phyloP scores from a whole-genome alignment of 2,797 vertebrate species.

The Ctenosaura bakeri region DNA sequence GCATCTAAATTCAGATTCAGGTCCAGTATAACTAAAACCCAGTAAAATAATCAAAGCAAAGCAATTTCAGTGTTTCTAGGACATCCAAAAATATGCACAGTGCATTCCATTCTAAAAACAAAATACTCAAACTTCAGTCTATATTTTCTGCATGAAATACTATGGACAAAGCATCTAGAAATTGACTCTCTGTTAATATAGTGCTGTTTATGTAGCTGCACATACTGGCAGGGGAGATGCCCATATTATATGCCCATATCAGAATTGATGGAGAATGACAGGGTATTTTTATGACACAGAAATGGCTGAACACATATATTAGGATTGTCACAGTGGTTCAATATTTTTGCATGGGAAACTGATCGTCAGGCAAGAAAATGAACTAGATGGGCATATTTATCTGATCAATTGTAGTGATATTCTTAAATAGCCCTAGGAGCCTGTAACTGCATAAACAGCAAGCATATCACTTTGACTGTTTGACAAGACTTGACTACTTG shows the following conservation, averaged over 20 bases:
- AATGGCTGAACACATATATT: not conserved
- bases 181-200: not conserved
- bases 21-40: slow-evolving; percentile 5
- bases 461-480: not conserved
- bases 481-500: not conserved
- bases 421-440: not conserved
- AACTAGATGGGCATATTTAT: not conserved
- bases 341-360: not conserved
- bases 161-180: not conserved
- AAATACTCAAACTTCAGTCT: not conserved
- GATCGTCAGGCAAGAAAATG: not conserved
- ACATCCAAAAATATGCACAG: not conserved
- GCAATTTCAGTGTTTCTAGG: not conserved
- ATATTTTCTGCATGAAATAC: not conserved
- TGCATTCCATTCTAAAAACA: not conserved
- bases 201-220: not conserved
- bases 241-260: not conserved
- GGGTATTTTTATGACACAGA: not conserved
- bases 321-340: not conserved
- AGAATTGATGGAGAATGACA: not conserved
- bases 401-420: not conserved
- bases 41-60: not conserved
- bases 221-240: not conserved
- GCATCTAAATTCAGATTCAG: not conserved
- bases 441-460: not conserved